Conservation (phyloP, 2,113 vertebrate species). For the Amphilophus citrinellus region DNA sequence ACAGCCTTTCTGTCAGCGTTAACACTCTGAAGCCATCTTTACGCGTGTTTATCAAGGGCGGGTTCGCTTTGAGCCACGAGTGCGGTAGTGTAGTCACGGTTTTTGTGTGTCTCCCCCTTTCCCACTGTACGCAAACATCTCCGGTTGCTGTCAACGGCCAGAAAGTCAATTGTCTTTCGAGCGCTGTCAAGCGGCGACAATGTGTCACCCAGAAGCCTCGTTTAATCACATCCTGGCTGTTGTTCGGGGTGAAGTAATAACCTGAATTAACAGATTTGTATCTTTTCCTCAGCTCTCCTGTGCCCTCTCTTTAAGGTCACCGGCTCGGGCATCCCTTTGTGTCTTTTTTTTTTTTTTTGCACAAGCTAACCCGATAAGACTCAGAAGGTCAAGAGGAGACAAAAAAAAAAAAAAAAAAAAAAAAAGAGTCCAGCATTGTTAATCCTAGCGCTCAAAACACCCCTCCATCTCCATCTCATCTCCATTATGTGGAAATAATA, state of each 20-base stretch:
- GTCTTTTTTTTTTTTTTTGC: background rate
- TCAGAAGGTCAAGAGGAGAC: constrained; percentile 43
- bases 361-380: background rate
- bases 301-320: background rate
- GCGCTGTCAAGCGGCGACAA: constrained; percentile 13
- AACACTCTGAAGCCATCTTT: constrained; percentile 19
- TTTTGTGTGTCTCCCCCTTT: background rate
- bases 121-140: constrained; percentile 28
- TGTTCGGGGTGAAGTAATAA: background rate
- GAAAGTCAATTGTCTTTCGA: constrained; percentile 35
- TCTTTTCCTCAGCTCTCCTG: background rate
- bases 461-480: constrained; percentile 36
- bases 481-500: constrained; percentile 59
- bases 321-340: background rate
- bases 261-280: constrained; percentile 11
- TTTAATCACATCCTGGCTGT: constrained; percentile 13
- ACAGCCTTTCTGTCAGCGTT: constrained; percentile 30
- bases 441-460: constrained; percentile 42
- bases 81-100: background rate
- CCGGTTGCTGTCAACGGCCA: constrained; percentile 23
- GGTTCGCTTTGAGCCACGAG: constrained; percentile 7
- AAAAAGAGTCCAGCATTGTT: constrained; percentile 13
- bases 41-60: constrained; percentile 27
- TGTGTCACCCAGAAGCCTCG: constrained; percentile 6
- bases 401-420: background rate